A percentile compares a stretch with the other conserved stretches of the same genome.
Evolutionary conservation across 2,113 vertebrate genomes (phyloP).

Genomic region (Rhodinocichla rosea): DNA sequence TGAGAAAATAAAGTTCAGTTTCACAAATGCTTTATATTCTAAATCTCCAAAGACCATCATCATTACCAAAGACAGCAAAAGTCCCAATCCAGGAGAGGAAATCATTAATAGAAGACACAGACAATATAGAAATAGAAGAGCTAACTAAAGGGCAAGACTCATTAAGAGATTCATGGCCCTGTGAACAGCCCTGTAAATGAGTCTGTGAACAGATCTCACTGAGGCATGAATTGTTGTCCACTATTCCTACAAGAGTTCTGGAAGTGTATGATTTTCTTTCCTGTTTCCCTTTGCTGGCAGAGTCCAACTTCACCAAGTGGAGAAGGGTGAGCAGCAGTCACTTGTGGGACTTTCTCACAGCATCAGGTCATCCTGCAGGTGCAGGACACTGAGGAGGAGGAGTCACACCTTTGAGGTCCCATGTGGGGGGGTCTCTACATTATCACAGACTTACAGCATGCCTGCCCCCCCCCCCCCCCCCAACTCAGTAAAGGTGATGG

Average conservation of each 20-base stretch:
- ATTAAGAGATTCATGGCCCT: neutral
- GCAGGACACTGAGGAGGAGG: neutral
- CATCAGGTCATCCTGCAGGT: neutral
- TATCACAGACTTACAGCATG: neutral
- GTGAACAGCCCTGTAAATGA: neutral
- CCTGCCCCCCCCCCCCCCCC: rapidly evolving
- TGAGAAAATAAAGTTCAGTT: neutral
- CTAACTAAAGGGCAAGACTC: neutral
- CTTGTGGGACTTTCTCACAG: neutral
- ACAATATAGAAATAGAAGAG: neutral
- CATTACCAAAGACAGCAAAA: neutral
- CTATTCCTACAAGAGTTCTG: neutral
- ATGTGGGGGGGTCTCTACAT: rapidly evolving
- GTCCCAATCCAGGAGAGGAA: neutral
- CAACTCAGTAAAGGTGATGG: neutral
- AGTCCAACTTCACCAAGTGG: neutral
- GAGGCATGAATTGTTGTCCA: neutral
- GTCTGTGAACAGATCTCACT: neutral
- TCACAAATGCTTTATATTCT: neutral
- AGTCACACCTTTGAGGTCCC: neutral
- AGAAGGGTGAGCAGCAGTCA: neutral
- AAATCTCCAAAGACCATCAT: neutral
- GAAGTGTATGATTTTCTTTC: neutral
- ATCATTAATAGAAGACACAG: rapidly evolving
- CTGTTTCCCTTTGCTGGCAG: neutral